Percentiles rank a stretch among this genome's conserved stretches.
phyloP scores from a whole-genome alignment of 2,113 vertebrate genomes.

The Ameiurus melas region DNA sequence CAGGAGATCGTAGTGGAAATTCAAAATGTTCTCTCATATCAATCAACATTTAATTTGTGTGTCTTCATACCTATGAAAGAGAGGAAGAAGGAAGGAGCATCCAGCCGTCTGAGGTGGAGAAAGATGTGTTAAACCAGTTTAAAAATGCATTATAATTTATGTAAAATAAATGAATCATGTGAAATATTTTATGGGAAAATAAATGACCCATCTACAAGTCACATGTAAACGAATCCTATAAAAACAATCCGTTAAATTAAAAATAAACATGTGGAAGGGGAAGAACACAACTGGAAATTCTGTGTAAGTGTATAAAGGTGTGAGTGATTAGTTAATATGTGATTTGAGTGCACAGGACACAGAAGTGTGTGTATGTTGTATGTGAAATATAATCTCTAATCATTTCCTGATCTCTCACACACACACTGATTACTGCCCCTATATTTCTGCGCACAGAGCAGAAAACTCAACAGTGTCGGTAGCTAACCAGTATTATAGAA shows the following conservation, averaged over 20 bases:
- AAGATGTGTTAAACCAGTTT: not conserved
- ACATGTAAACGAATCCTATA: not conserved
- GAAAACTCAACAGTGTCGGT: not conserved
- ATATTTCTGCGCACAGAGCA: slow-evolving; percentile 18
- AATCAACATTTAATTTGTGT: not conserved
- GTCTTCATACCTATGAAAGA: not conserved
- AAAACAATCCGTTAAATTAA: too few species aligned
- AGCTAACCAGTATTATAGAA: not conserved
- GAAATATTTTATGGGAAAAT: not conserved
- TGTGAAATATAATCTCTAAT: slow-evolving; percentile 1
- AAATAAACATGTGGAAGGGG: too few species aligned
- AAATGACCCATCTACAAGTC: not conserved
- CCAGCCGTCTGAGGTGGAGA: not conserved
- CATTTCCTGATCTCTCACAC: not conserved
- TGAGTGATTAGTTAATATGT: not conserved
- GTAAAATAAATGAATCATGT: not conserved
- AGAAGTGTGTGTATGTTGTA: too few species aligned
- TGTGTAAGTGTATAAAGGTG: not conserved
- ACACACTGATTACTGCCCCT: slow-evolving; percentile 6
- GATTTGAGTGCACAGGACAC: not conserved
- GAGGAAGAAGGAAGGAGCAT: not conserved
- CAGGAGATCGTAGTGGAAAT: not conserved
- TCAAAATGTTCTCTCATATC: not conserved
- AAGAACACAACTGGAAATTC: not conserved
- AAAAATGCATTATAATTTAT: too few species aligned